Base-by-base conservation (phyloP, 1,140 invertebrate genomes). In the Nephotettix cincticeps region DNA sequence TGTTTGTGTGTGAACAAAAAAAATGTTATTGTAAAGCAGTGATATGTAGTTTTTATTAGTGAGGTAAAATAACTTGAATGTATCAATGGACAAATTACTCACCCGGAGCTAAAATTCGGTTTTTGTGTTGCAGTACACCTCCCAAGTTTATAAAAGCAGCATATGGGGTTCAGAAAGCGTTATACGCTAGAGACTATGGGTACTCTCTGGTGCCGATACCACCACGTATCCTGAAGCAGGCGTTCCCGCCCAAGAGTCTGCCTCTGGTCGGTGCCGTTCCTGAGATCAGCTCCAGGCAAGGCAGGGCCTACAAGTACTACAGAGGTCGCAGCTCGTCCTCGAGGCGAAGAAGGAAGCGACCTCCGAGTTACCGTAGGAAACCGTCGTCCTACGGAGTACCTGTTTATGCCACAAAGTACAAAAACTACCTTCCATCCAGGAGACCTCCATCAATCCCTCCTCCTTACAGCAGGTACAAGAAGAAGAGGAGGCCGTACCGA, bases 91-190 rank as follows among this genome's bases (percentile, higher is more conserved):
- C n/a, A n/a, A n/a, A n/a, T n/a, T n/a, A n/a, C n/a, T n/a, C n/a
- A n/a, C n/a, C n/a, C n/a, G n/a, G n/a, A n/a, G n/a, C n/a, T n/a
- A n/a, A n/a, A n/a, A n/a, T n/a, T n/a, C n/a, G n/a, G n/a, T n/a
- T n/a, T 47, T 68, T 69, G 56, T 36, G 23, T 30, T 51, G 17
- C 69, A 70, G 69, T n/a, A 29, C 61, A 29, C 69, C 69, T 9
- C 69, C 69, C 1, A 70, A 70, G 19, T 70, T 70, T 27, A 40
- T 70, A 23, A 29, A 61, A 65, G 69, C 69, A 13, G n/a, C 69
- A 1, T 40, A 61, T 40, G 69, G 69, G 1, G 56, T 58, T 0
- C 43, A 47, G 21, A 70, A 70, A 29, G 69, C 69, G 11, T 47
- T 70, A 27, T 64, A 70, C 27, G 69, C 58, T 17, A 63, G 23